These are phyloP conservation scores for Anguilla japonica DNA, from an alignment of 2,113 vertebrate species.

Conservation along the genomic window DNA sequence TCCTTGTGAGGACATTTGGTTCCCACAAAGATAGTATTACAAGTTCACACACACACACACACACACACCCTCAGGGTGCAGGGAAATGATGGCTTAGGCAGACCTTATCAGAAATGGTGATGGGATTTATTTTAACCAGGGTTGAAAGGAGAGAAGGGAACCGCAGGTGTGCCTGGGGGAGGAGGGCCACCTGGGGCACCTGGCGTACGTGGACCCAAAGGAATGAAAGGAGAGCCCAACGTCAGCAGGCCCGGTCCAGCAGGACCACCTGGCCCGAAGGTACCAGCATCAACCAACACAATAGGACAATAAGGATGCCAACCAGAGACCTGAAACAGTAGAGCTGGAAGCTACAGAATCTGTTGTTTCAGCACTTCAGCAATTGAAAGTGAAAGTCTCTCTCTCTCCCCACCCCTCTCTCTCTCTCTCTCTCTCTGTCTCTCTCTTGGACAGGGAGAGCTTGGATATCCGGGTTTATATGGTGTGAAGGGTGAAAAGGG, in stretches of 20 bases:
- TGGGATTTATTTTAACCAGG: constrained; percentile 59
- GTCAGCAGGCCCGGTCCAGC: constrained; percentile 55
- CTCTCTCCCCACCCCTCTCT: neutral
- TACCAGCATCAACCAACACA: constrained; percentile 44
- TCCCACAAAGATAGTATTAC: no score
- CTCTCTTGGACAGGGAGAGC: constrained; percentile 30
- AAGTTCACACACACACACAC: neutral
- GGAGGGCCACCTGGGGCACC: constrained; percentile 65
- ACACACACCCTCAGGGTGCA: neutral
- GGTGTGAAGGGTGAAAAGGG: constrained; percentile 69
- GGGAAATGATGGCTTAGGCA: neutral
- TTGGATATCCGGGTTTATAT: constrained; percentile 15
- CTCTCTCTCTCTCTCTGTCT: neutral
- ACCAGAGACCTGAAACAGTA: neutral
- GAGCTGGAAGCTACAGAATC: no score
- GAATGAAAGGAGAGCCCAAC: constrained; percentile 74
- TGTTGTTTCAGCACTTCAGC: no score
- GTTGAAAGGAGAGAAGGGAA: constrained; percentile 72
- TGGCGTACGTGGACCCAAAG: constrained; percentile 70
- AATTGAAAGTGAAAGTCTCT: no score
- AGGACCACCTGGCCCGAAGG: constrained; percentile 79
- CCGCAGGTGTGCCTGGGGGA: constrained; percentile 66
- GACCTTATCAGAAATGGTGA: neutral
- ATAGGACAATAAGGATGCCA: no score
- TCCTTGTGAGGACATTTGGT: no score